Evolutionary conservation across 2,797 vertebrate species (phyloP), one percentile per base, ranked within the genome.

Genomic region (Sciurus carolinensis): DNA sequence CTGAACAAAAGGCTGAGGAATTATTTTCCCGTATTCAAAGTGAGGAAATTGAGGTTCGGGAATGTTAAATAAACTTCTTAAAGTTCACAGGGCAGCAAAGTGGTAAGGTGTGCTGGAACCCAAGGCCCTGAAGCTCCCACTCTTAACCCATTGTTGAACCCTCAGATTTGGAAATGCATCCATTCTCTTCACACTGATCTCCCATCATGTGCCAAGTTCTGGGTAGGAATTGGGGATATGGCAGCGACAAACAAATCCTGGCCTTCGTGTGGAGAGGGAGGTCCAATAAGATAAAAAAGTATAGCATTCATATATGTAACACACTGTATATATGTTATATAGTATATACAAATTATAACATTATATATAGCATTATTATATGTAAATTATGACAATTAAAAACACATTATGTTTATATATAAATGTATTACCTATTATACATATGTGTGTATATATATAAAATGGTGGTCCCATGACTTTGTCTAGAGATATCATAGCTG

Each of bases 1-100:
- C 4, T n/a, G 20, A 64, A 14, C 8, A 20, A 64, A 57, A 79
- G 26, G 42, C 54, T 69, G 62, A 59, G 20, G 12, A 71, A n/a
- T 52, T 44, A 59, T n/a, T 52, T 87, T 20, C 79, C 33, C 6
- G 33, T 24, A 10, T 30, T 71, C 54, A 67, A 82, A 73, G 79
- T 20, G n/a, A 87, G 64, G 71, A 73, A 79, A 79, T 6, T 13
- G 59, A 89, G 85, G n/a, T n/a, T 82, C 75, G n/a, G 94, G 54
- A 66, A 73, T 54, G n/a, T 24, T 57, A 75, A 52, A 39, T 28
- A 33, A n/a, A 18, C 52, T 54, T 93, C n/a, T 66, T 79, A 67
- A 85, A 72, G 33, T 75, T 72, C 39, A 72, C 39, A 77, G 22
- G 22, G 42, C 67, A 91, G 87, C 42, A 73, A 36, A 66, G 42